Base-by-base conservation (phyloP, 2,797 vertebrate genomes). In the Pangasius sanitwongsei region DNA sequence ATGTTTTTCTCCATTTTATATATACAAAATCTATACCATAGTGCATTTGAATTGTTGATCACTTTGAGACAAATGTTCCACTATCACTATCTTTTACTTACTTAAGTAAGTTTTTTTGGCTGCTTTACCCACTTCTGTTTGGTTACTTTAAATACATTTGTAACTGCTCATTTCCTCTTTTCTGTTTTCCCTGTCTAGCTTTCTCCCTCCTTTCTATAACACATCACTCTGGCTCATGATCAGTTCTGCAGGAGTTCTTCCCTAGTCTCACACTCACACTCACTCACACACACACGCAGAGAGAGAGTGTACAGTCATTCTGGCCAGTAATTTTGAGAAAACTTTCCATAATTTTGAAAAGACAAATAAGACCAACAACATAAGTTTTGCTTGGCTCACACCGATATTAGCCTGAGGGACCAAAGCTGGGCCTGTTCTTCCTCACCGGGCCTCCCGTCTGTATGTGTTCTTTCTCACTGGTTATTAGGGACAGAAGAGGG, bases 311-410 rank as follows among this genome's bases (percentile, higher is more conserved):
- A 65, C 87, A 88, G 41, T 28, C 72, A 53, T 70, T 82, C 31
- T 9, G 67, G 87, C 70, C 59, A 50, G 65, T 86, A 87, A 89
- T 90, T 92, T 91, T 86, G 83, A 65, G 86, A 78, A 75, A 90
- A 88, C 37, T 86, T 91, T 85, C 85, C 90, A 70, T 89, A 20
- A 90, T 91, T 91, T 92, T 63, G 85, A 75, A 50, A 91, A 86
- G 83, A 91, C 87, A 93, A 92, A 93, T 88, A 89, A 91, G 86
- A 78, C 57, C 69, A 88, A 80, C 86, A 86, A 67, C 61, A 53
- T 81, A 55, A 81, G 88, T 91, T 92, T 91, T 80, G 89, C 83
- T 89, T 80, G 92, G 90, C 87, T 25, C n/a, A 87, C 74, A 85
- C 87, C 72, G 75, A 63, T 50, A 92, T 87, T 85, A 80, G 89